These are phyloP conservation scores for Chaetogeoica ovagalla DNA, from an alignment of 2,888 invertebrate species.

Conservation along the genomic window DNA sequence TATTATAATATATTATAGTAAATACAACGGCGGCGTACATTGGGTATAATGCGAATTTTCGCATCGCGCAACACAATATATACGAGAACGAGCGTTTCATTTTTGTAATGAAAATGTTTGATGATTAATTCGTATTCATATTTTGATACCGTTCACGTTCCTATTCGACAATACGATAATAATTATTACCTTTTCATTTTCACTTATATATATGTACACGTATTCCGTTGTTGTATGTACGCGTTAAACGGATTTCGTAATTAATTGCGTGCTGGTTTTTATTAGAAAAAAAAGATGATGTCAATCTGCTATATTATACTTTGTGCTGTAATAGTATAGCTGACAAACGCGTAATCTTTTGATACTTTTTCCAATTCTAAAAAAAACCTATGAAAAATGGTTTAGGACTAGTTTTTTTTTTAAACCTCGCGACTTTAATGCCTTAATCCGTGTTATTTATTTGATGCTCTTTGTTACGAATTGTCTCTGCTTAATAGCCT, in stretches of 20 bases:
- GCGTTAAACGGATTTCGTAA: too few species aligned
- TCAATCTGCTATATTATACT: too few species aligned
- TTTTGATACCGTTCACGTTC: background rate
- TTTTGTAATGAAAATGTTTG: background rate
- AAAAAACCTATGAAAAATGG: background rate
- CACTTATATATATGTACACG: too few species aligned
- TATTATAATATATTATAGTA: too few species aligned
- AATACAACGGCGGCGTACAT: background rate
- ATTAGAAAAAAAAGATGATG: too few species aligned
- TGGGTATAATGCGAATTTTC: background rate
- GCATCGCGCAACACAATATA: background rate
- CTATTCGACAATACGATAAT: background rate
- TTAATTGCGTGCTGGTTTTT: too few species aligned
- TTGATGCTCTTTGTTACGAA: background rate
- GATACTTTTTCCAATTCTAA: conserved; percentile 1
- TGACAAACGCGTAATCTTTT: background rate
- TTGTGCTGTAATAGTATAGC: background rate
- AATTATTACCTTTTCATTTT: too few species aligned
- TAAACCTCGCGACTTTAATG: background rate
- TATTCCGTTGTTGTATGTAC: too few species aligned
- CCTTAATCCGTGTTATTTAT: conserved; percentile 20
- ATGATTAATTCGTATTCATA: background rate
- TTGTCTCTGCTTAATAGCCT: background rate
- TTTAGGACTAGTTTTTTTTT: background rate
- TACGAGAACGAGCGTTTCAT: background rate